Base-by-base conservation (phyloP, 2,113 vertebrate species). In the Pycnonotus jocosus region DNA sequence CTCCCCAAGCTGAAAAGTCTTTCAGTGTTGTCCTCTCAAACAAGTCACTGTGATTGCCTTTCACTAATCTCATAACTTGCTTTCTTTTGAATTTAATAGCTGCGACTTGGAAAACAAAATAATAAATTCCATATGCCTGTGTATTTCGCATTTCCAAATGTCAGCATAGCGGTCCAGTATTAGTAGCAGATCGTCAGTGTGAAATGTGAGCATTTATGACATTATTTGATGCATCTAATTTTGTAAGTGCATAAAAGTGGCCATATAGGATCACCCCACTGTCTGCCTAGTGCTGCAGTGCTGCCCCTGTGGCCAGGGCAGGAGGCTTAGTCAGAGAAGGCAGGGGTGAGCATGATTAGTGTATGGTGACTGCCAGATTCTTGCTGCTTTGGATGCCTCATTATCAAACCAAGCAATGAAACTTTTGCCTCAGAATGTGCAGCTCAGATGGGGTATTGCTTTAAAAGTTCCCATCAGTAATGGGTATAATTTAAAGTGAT, bases 361-460 rank as follows among this genome's bases (percentile, higher is more conserved):
- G 12, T 23, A 3, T 15, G 38, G 25, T 57, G 64, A 21, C n/a
- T 78, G 12, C 28, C 16, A 61, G 37, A 11, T 87, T 53, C 54
- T 61, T 10, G 8, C 16, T 33, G 40, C 4, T n/a, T 69, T 48
- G 6, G 18, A 8, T 45, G 25, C 10, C 40, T 54, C 16, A 1
- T 71, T 50, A n/a, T 45, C 38, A 58, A 68, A 62, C 3, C 3
- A 6, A 62, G 17, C 21, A 66, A 8, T 19, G 35, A 60, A 77
- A 74, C 10, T 40, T 9, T 40, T 85, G 8, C 24, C 15, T 81
- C 14, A 14, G 15, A 54, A 47, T 9, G 19, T 31, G 27, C 25
- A 47, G 21, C 21, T 96, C 24, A 56, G n/a, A 27, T 1, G 4
- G 15, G 18, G 1, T 37, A 40, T 21, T 0, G 0, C n/a, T 60